Base-by-base conservation (phyloP, 2,113 vertebrate species). In the Percina caprodes region DNA sequence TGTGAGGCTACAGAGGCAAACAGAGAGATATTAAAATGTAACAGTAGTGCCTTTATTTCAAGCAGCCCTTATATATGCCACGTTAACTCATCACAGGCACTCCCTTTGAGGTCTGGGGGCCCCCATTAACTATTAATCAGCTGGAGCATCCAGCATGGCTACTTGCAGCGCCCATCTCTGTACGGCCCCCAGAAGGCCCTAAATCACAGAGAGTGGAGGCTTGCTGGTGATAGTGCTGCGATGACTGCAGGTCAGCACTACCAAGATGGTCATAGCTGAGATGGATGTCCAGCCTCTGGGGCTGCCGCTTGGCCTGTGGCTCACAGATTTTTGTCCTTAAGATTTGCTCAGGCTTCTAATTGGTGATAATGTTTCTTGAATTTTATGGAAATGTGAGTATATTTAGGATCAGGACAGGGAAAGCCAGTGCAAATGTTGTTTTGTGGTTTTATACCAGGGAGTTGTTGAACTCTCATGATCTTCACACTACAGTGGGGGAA, bases 51-150 rank as follows among this genome's bases (percentile, higher is more conserved):
- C 33, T 87, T 85, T 78, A 80, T 85, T 86, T 82, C 83, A 75
- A 75, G 71, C 46, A 55, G 62, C 30, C 35, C 24, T 51, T 39
- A 61, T 3, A 77, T 24, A 24, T 59, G 51, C 60, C 73, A 72
- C 1, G 18, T 60, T 84, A 77, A 75, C 75, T 85, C 76, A 85
- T 83, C 2, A 35, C 67, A 69, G 55, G 13, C 39, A 0, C 52
- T 55, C 33, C 21, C 9, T 3, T 49, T 48, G 55, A 48, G 26
- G 51, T 82, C 79, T 54, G 56, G 59, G 61, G 69, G 59, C 69
- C 48, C 51, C 23, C 4, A 19, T 80, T 84, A 80, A 70, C 79
- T 68, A 71, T 88, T 75, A 69, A 79, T 91, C 86, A 91, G 77
- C 46, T n/a, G 23, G 14, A 67, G 48, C 80, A 54, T 78, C 58